Evolutionary conservation across 2,113 vertebrate species (phyloP).

Genomic region (Rostratula benghalensis): DNA sequence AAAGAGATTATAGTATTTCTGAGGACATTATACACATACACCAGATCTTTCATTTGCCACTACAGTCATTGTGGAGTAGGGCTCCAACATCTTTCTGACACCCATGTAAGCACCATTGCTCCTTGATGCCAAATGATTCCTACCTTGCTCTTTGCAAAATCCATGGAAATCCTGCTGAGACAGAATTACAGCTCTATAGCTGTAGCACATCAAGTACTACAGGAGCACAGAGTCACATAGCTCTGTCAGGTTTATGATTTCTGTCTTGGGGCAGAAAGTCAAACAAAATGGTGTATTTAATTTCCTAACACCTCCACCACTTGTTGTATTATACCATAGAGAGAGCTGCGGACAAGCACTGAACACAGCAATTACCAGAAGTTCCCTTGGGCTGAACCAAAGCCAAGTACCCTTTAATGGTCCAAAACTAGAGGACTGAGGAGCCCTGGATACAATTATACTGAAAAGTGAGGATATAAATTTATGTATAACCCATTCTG

Average conservation of each 20-base stretch:
- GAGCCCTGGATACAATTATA: neutral
- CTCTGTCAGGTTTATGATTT: neutral
- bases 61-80: neutral
- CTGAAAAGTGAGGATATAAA: neutral
- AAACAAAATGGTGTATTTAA: neutral
- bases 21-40: neutral
- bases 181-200: neutral
- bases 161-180: neutral
- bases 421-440: neutral
- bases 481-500: neutral
- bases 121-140: neutral
- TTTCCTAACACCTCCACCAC: fast-evolving
- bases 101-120: neutral
- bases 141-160: neutral
- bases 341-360: neutral
- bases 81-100: neutral
- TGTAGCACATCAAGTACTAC: neutral
- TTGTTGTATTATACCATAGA: neutral
- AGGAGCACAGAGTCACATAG: neutral
- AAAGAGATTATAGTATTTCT: neutral
- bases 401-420: neutral
- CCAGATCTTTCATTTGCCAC: neutral
- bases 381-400: neutral
- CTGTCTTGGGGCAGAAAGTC: neutral
- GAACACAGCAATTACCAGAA: neutral